Evolutionary conservation across 92 coral and sea anemone genomes (phyloP).

Genomic region (Plumapathes pennacea): DNA sequence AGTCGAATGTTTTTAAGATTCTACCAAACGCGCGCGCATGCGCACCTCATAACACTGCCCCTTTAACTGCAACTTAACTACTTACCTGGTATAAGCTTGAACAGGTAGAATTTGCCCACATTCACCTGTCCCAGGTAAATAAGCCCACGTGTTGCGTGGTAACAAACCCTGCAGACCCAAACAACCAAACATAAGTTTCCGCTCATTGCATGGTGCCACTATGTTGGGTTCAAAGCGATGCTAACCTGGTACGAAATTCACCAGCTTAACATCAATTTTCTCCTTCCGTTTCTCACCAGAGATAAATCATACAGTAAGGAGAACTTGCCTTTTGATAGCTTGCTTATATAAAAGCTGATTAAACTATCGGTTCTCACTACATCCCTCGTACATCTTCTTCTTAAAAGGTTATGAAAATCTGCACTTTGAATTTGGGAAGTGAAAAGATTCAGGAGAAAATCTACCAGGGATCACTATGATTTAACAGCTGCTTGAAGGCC

Average conservation of each 20-base stretch:
- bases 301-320: no score
- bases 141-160: slow-evolving; percentile 89
- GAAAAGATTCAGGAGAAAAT: no score
- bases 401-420: no score
- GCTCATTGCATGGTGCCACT: not conserved
- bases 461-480: slow-evolving; percentile 70
- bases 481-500: slow-evolving; percentile 62
- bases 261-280: no score
- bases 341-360: no score
- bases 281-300: no score
- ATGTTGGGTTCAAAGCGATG: not conserved
- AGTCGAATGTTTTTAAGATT: not conserved
- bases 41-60: not conserved
- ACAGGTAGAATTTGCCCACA: slow-evolving; percentile 77
- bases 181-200: not conserved
- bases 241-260: no score
- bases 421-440: no score
- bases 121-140: slow-evolving; percentile 73
- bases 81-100: slow-evolving; percentile 59
- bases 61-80: not conserved
- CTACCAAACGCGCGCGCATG: not conserved
- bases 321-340: no score
- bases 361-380: no score
- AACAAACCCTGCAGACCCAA: slow-evolving; percentile 64
- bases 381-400: no score